Percentiles rank a stretch among this genome's conserved stretches.
These are phyloP conservation scores for Sycophaga agraensis DNA, from an alignment of 1,140 invertebrate genomes.

Conservation along the genomic window DNA sequence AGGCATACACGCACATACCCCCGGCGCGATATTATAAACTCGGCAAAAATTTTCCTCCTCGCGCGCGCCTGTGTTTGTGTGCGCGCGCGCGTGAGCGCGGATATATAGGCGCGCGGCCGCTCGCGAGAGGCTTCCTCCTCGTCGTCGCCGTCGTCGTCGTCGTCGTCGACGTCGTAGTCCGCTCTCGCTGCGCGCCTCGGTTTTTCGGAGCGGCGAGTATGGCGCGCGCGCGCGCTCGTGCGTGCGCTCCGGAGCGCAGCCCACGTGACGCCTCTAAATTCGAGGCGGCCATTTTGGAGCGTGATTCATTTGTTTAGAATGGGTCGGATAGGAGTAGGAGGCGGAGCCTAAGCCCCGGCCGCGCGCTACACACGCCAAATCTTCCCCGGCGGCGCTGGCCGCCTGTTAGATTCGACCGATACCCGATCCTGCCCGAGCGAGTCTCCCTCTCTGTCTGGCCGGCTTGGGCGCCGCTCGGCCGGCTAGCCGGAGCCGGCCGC, in stretches of 20 bases:
- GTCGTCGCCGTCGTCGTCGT: too few species aligned
- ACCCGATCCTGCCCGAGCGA: slow-evolving; percentile 24
- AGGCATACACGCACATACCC: slow-evolving; percentile 20
- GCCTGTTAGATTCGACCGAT: slow-evolving; percentile 36
- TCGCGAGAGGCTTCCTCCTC: too few species aligned
- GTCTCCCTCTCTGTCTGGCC: neutral
- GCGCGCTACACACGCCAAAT: slow-evolving; percentile 41
- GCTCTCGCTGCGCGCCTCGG: too few species aligned
- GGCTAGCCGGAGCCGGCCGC: too few species aligned
- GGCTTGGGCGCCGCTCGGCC: too few species aligned
- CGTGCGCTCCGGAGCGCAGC: slow-evolving; percentile 36
- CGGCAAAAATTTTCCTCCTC: too few species aligned
- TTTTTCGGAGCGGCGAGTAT: too few species aligned
- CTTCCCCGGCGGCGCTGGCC: slow-evolving; percentile 29
- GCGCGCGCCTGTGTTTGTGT: too few species aligned
- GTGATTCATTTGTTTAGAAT: slow-evolving; percentile 58
- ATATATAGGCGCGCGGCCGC: too few species aligned
- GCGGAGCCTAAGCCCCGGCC: slow-evolving; percentile 44
- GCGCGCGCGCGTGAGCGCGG: too few species aligned
- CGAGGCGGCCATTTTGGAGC: slow-evolving; percentile 54
- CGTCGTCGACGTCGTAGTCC: too few species aligned
- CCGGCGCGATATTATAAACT: too few species aligned
- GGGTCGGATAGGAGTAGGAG: slow-evolving; percentile 53
- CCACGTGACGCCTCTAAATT: slow-evolving; percentile 57
- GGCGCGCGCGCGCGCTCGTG: slow-evolving; percentile 23